Conservation (phyloP, 2,797 vertebrate species). For the Coreius guichenoti region DNA sequence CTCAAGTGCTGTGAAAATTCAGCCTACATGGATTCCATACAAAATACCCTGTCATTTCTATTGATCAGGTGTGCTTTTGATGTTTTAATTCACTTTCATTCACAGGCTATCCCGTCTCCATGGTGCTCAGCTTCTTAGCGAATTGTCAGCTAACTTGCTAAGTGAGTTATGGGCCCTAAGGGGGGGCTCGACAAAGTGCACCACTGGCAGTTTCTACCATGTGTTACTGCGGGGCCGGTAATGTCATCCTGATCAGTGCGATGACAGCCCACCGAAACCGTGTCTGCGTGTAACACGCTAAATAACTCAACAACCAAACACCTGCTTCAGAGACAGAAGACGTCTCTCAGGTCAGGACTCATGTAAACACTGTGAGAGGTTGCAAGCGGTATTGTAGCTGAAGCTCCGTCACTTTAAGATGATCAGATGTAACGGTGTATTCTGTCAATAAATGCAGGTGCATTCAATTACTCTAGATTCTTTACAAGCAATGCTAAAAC, state of each 20-base stretch:
- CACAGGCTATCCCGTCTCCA: conserved; percentile 44
- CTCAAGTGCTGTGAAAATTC: conserved; percentile 18
- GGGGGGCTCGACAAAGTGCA: conserved; percentile 77
- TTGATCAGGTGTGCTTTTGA: conserved; percentile 35
- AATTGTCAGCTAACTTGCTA: conserved; percentile 79
- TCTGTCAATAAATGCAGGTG: conserved; percentile 40
- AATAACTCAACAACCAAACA: conserved; percentile 68
- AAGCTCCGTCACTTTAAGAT: conserved; percentile 15
- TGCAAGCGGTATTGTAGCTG: conserved; percentile 4
- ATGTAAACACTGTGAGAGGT: conserved; percentile 22
- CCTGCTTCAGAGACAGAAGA: conserved; percentile 48
- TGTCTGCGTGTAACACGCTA: conserved; percentile 48
- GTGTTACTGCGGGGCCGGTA: conserved; percentile 73
- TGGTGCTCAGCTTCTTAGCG: conserved; percentile 71
- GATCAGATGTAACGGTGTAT: conserved; percentile 35
- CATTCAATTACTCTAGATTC: conserved; percentile 39
- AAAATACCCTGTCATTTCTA: conserved; percentile 33
- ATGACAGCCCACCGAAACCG: conserved; percentile 70
- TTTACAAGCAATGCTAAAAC: conserved; percentile 25
- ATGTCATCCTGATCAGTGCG: conserved; percentile 74
- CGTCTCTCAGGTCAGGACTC: conserved; percentile 39
- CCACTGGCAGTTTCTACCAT: conserved; percentile 77
- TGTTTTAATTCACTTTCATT: conserved; percentile 64
- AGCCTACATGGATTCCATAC: conserved; percentile 16
- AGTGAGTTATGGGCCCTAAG: conserved; percentile 79